These are phyloP conservation scores for Drosophila infuscata DNA, from an alignment of 2,888 invertebrate genomes.

Conservation along the genomic window DNA sequence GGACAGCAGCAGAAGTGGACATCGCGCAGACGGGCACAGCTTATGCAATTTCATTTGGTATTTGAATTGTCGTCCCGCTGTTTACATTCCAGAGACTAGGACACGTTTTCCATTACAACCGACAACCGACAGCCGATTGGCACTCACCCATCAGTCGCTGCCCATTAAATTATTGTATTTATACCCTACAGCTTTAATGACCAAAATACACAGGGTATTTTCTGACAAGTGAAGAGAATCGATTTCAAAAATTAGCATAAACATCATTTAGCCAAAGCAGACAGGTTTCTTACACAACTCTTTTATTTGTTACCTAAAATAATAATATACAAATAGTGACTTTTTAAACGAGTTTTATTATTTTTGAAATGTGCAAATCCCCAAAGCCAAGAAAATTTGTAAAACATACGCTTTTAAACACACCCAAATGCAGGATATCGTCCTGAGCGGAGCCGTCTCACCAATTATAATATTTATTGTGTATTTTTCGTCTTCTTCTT, in stretches of 20 bases:
- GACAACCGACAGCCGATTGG: conserved; percentile 53
- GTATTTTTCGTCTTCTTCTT: neutral
- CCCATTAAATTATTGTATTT: neutral
- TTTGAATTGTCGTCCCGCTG: conserved; percentile 59
- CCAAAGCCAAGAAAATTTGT: neutral
- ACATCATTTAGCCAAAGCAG: neutral
- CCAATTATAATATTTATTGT: neutral
- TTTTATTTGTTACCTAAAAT: neutral
- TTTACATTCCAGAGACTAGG: conserved; percentile 60
- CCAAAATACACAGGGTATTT: neutral
- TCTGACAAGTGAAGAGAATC: neutral
- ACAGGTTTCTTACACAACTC: neutral
- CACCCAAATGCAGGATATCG: neutral
- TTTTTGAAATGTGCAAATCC: neutral
- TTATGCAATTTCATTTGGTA: conserved; percentile 75
- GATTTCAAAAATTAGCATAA: neutral
- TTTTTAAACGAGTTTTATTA: neutral
- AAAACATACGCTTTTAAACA: neutral
- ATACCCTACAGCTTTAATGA: conserved; percentile 3
- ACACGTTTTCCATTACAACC: conserved; percentile 67
- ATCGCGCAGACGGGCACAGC: conserved; percentile 32
- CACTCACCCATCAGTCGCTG: conserved; percentile 37
- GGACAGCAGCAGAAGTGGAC: conserved; percentile 7
- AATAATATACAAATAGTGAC: neutral
- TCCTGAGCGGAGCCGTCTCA: neutral